Evolutionary conservation across 2,113 vertebrate genomes (phyloP).

Genomic region (Psophia crepitans): DNA sequence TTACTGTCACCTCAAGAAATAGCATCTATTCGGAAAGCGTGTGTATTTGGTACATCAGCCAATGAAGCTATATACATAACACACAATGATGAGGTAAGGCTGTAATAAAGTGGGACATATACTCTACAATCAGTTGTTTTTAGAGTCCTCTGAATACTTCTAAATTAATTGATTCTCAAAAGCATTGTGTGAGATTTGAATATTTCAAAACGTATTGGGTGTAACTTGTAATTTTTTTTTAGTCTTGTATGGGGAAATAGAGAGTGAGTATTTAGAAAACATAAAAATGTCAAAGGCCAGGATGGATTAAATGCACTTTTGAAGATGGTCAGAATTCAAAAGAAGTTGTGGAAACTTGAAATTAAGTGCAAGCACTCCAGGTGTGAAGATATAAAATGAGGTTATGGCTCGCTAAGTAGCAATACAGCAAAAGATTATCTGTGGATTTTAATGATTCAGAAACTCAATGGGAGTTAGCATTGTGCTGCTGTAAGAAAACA

Average conservation of each 20-base stretch:
- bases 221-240: neutral
- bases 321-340: neutral
- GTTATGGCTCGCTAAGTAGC: neutral
- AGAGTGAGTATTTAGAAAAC: neutral
- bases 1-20: slow-evolving; percentile 87
- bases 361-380: neutral
- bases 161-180: neutral
- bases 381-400: neutral
- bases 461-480: neutral
- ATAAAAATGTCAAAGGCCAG: neutral
- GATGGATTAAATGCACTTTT: neutral
- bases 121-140: neutral
- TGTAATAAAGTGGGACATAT: fast-evolving
- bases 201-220: neutral
- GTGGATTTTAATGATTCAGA: neutral
- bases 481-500: neutral
- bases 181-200: neutral
- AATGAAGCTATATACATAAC: slow-evolving; percentile 93
- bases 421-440: neutral
- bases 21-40: slow-evolving; percentile 84
- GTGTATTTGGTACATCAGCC: slow-evolving; percentile 91
- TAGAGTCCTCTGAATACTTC: neutral
- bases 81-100: slow-evolving; percentile 86
- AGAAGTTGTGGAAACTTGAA: neutral
- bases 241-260: neutral